Evolutionary conservation across 2,113 vertebrate species (phyloP), one percentile per base, ranked within the genome.

Genomic region (Nesogale talazaci): DNA sequence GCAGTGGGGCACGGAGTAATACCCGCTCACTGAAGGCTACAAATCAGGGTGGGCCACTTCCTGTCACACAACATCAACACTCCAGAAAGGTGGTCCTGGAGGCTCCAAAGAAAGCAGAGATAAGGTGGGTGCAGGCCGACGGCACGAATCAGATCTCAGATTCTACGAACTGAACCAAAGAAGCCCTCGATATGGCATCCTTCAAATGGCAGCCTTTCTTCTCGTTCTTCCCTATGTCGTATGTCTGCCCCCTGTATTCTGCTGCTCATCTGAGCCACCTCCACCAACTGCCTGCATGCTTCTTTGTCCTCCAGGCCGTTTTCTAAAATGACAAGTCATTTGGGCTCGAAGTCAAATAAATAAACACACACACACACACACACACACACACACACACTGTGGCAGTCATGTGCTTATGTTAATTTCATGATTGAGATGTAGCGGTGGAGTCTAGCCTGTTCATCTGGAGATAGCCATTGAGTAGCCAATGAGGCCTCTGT

Each of bases 271-370:
- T 27, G 6, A 74, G 16, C 22, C 34, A 88, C 69, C 86, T 46
- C 70, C 69, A 67, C 19, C 57, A 84, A 57, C 38, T 56, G 29
- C 10, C 23, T 61, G 22, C 3, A 20, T 65, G 57, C 90, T n/a
- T 69, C 69, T 10, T 38, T 88, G 69, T 65, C 72, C 10, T n/a
- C n/a, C n/a, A n/a, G n/a, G n/a, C n/a, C 59, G 4, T 38, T 57
- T n/a, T 40, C 40, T 70, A 14, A 72, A 79, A 76, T 34, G 76
- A 46, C 6, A 77, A 81, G 57, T 61, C 42, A 76, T 83, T 76
- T 17, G 65, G 81, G 52, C 65, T 92, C 52, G 93, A 80, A 86
- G 78, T 14, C 56, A 61, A 93, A 14, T 42, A 76, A 88, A 94
- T n/a, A n/a, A n/a, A n/a, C n/a, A n/a, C n/a, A n/a, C n/a, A n/a